Conservation (phyloP, 1,140 invertebrate genomes). For the Papilio dardanus region DNA sequence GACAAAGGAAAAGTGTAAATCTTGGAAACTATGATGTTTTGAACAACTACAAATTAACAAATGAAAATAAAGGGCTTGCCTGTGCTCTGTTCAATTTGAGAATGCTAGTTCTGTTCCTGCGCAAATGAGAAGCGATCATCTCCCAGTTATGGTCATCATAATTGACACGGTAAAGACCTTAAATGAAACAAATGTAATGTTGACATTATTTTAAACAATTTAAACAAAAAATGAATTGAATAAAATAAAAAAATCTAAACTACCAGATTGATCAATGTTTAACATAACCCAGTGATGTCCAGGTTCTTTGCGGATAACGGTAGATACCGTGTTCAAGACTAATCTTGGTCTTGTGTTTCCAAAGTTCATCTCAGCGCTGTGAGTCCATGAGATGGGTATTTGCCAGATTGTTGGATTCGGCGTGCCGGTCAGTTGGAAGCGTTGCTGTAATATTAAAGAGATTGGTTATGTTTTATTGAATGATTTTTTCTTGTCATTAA, state of each 20-base stretch:
- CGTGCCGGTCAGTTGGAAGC: conserved; percentile 80
- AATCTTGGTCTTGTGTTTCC: conserved; percentile 77
- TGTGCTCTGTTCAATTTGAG: conserved; percentile 90
- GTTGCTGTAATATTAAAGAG: conserved; percentile 69
- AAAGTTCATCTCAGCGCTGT: conserved; percentile 80
- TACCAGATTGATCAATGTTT: conserved; percentile 87
- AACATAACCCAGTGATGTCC: conserved; percentile 86
- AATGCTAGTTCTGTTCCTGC: conserved; percentile 79
- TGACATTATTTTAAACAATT: neutral
- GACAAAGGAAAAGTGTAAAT: conserved; percentile 7
- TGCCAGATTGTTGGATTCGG: conserved; percentile 78
- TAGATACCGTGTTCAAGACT: conserved; percentile 61
- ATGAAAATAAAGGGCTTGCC: conserved; percentile 50
- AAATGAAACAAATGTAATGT: conserved; percentile 29
- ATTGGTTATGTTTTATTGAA: neutral
- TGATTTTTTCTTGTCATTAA: neutral
- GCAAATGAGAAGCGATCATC: conserved; percentile 82
- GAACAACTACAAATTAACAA: neutral
- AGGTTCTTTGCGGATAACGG: conserved; percentile 47
- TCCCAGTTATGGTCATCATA: conserved; percentile 89
- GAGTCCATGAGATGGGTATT: conserved; percentile 85
- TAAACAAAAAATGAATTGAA: neutral
- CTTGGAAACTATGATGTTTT: neutral
- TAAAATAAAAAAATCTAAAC: conserved; percentile 37
- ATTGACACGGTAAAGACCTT: conserved; percentile 91